phyloP scores from a whole-genome alignment of 2,888 invertebrate species.

The Teleiodes luculella region DNA sequence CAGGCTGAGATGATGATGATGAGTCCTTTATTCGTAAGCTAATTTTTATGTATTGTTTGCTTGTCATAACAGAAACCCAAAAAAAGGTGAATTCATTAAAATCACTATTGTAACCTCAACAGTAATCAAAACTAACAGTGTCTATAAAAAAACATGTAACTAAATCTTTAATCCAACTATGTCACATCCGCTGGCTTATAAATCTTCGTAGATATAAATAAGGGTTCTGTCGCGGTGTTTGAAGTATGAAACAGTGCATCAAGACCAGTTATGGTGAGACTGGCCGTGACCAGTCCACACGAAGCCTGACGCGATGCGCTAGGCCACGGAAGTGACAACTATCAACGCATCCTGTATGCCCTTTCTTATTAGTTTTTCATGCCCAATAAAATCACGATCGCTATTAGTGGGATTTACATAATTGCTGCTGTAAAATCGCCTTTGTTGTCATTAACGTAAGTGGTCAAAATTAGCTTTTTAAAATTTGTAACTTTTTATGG shows the following conservation, averaged over 20 bases:
- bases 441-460: not conserved
- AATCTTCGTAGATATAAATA: conserved; percentile 2
- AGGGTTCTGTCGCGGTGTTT: not conserved
- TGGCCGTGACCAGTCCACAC: conserved; percentile 53
- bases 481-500: too few relatives aligned
- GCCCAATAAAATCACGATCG: conserved; percentile 21
- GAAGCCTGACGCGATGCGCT: conserved; percentile 44
- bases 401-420: conserved; percentile 9
- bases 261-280: conserved; percentile 28
- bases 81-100: too few relatives aligned
- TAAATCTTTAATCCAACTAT: not conserved
- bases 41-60: too few relatives aligned
- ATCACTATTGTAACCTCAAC: too few relatives aligned
- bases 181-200: not conserved
- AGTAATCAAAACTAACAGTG: too few relatives aligned
- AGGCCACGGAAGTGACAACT: conserved; percentile 43
- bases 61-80: too few relatives aligned
- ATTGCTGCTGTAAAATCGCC: conserved; percentile 20
- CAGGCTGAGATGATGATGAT: too few relatives aligned
- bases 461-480: too few relatives aligned
- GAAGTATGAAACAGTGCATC: conserved; percentile 10
- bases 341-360: conserved; percentile 26
- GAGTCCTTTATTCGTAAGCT: too few relatives aligned
- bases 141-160: too few relatives aligned
- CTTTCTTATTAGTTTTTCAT: conserved; percentile 39